Base-by-base conservation (phyloP, 2,113 vertebrate genomes). In the Lasiurus cinereus region DNA sequence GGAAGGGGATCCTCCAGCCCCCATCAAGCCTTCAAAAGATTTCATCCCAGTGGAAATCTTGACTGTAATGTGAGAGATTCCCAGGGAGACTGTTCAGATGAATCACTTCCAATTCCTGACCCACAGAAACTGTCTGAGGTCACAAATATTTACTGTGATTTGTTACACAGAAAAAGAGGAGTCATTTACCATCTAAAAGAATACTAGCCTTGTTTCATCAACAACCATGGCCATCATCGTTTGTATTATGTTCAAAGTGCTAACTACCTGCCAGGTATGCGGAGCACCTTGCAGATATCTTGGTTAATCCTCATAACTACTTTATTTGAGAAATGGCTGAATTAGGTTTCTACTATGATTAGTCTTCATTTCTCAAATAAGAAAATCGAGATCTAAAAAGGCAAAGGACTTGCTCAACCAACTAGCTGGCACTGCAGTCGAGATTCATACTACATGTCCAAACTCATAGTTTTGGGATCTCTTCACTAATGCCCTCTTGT, bases 331-430 rank as follows among this genome's bases (percentile, higher is more conserved):
- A 67, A 84, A 67, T 84, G 67, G 64, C 0, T 43, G 13, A 62
- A 56, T 69, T 83, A 48, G 16, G 22, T 74, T 67, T 88, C 56
- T 36, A 67, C 48, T 90, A 83, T 70, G 74, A 80, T 31, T 73
- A 18, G 33, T 52, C 54, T 88, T 88, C 27, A 11, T 78, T 94
- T 72, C 83, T 93, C 89, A 78, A 76, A 83, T 90, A 10, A 24
- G 15, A n/a, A 97, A 27, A 67, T 3, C 6, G 29, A 52, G 86
- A 8, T 46, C 69, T 86, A 88, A 24, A 67, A 95, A 95, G 2
- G 8, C 88, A 74, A 92, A 18, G 21, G 1, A 62, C 31, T 88
- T 91, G 27, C 33, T 90, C n/a, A 29, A 50, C 4, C n/a, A 86
- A 46, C 4, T 56, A 50, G n/a, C 56, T 90, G 78, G 2, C 48